Base-by-base conservation (phyloP, 2,797 vertebrate species). In the Diceros bicornis region DNA sequence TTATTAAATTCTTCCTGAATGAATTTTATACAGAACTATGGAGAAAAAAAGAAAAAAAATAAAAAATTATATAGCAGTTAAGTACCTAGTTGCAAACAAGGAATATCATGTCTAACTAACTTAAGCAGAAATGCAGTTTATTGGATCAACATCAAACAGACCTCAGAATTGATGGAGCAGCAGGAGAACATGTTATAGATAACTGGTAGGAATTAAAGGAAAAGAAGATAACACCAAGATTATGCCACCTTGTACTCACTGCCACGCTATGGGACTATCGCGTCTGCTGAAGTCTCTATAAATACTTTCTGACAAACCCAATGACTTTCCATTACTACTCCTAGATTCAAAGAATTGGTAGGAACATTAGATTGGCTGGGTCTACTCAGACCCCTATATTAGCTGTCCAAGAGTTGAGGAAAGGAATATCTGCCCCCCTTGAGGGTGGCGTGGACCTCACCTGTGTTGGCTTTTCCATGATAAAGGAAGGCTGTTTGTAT, bases 1-100 rank as follows among this genome's bases (percentile, higher is more conserved):
- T 57, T 62, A 77, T 34, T 83, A 78, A 82, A 66, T 68, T 86
- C 10, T 74, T 92, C 9, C 32, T 81, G 20, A 84, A 89, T 78
- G 20, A 86, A 83, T 87, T 47, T 52, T 69, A 94, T n/a, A 64
- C 5, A 78, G 23, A 94, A 47, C 27, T 47, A 57, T 20, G 27
- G 20, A 37, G n/a, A n/a, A 10, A 25, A 55, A 62, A 50, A 29
- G n/a, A 62, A 2, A 64, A 37, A 61, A 64, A 7, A 44, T n/a
- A 4, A 13, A 62, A 83, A 94, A 41, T 25, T 57, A 50, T 12
- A 1, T 84, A 6, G 78, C 20, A 57, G 3, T 75, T 52, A 74
- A 94, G 16, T 52, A 88, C 1, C 5, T 95, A 52, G 8, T n/a
- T 69, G 52, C 16, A 79, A 84, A 41, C 14, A 77, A 84, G 34